These are phyloP conservation scores for Onychomys leucogaster DNA, from an alignment of 2,797 vertebrate genomes.

Conservation along the genomic window DNA sequence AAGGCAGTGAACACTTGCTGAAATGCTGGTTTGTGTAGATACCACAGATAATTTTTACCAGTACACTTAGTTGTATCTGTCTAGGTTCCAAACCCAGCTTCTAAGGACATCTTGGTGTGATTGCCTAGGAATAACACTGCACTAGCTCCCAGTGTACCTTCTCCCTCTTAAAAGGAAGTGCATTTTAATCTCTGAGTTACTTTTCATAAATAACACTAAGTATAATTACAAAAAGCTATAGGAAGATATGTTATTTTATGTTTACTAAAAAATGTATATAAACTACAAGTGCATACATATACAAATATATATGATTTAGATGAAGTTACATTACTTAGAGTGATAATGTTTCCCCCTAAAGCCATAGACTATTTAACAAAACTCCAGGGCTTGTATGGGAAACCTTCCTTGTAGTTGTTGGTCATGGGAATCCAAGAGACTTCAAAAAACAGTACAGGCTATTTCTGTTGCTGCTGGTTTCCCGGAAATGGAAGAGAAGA, in stretches of 20 bases:
- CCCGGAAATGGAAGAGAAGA: no score
- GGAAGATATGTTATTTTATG: background rate
- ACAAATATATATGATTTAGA: background rate
- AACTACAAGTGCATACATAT: background rate
- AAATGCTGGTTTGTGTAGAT: conserved; percentile 17
- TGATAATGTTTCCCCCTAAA: background rate
- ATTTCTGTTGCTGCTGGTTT: no score
- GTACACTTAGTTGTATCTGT: conserved; percentile 11
- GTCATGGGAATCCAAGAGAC: background rate
- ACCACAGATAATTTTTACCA: conserved; percentile 32
- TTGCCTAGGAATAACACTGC: conserved; percentile 16
- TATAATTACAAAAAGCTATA: background rate
- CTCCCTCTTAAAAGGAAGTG: conserved; percentile 28
- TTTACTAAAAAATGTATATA: background rate
- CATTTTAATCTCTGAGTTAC: conserved; percentile 16
- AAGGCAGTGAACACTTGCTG: conserved; percentile 5
- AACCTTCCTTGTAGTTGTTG: background rate
- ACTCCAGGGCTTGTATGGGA: background rate
- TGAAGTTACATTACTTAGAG: background rate
- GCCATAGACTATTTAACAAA: background rate
- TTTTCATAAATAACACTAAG: background rate
- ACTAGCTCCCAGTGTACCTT: background rate
- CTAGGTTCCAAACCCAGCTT: conserved; percentile 31
- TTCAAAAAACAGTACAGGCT: no score
- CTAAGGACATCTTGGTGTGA: background rate